Conservation (phyloP, 2,797 vertebrate genomes). For the Coregonus ussuriensis region DNA sequence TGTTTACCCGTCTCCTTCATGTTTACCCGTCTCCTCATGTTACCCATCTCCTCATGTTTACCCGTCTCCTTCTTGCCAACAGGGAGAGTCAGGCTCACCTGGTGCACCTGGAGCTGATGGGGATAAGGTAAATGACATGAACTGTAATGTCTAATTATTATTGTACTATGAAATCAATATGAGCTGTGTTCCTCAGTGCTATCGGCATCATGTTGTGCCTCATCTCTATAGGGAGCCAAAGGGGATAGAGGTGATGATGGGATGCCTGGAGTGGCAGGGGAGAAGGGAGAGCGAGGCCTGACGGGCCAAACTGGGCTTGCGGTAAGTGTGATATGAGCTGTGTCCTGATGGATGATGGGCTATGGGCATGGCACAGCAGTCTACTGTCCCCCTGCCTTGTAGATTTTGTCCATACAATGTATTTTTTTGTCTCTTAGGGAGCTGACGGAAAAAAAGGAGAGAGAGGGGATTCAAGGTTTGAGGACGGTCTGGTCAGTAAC, state of each 20-base stretch:
- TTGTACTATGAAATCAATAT: background rate
- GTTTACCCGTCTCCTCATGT: too few species aligned
- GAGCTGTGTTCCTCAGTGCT: background rate
- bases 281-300: conserved; percentile 80
- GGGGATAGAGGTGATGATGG: conserved; percentile 80
- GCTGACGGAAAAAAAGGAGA: conserved; percentile 79
- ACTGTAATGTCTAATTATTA: background rate
- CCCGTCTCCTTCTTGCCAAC: conserved; percentile 5
- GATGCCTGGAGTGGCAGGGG: conserved; percentile 66
- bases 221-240: conserved; percentile 71
- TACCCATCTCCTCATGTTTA: background rate
- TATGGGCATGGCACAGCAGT: background rate
- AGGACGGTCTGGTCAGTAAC: conserved; percentile 77
- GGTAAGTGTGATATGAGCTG: conserved; percentile 59
- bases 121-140: conserved; percentile 71
- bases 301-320: conserved; percentile 76
- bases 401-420: background rate
- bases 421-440: conserved; percentile 64
- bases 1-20: too few species aligned
- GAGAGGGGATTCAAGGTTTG: conserved; percentile 75
- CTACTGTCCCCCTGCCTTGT: background rate
- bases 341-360: background rate
- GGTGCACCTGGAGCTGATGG: conserved; percentile 76
- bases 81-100: conserved; percentile 80
- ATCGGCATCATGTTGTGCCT: background rate